Evolutionary conservation across 2,888 invertebrate species (phyloP).

Genomic region (Chouioia cunea): DNA sequence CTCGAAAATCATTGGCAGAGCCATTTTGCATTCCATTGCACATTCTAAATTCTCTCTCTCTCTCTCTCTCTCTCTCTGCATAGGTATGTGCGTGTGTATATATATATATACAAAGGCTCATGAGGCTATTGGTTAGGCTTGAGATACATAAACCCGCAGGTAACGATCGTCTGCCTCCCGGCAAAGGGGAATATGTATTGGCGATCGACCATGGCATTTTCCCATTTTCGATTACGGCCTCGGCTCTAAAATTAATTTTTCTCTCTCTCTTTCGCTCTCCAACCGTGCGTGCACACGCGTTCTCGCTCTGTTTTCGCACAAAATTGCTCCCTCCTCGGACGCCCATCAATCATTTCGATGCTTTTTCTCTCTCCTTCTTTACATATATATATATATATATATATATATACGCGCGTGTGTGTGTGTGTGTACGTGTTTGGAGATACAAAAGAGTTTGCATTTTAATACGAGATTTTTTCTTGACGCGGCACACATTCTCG

Average conservation of each 20-base stretch:
- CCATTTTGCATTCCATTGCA: too few relatives aligned
- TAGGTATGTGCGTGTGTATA: neutral
- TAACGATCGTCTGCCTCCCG: constrained; percentile 17
- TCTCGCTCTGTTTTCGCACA: constrained; percentile 21
- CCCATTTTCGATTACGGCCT: neutral
- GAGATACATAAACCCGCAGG: constrained; percentile 22
- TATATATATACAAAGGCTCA: neutral
- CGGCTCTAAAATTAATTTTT: constrained; percentile 31
- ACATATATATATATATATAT: too few relatives aligned
- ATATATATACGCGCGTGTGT: too few relatives aligned
- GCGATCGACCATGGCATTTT: neutral
- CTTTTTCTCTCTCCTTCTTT: too few relatives aligned
- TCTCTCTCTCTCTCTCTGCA: too few relatives aligned
- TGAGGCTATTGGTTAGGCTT: neutral
- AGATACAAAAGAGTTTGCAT: constrained; percentile 16
- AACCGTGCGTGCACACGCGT: neutral
- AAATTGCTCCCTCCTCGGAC: constrained; percentile 6
- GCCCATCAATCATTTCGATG: constrained; percentile 19
- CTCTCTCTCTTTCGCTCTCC: neutral
- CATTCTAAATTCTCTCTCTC: too few relatives aligned
- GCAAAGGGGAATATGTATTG: constrained; percentile 6
- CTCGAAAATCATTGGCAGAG: too few relatives aligned
- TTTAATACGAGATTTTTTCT: constrained; percentile 4
- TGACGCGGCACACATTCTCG: neutral
- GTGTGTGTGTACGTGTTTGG: constrained; percentile 9